Evolutionary conservation across 2,888 invertebrate species (phyloP).

Genomic region (Dicyrtomina minuta): DNA sequence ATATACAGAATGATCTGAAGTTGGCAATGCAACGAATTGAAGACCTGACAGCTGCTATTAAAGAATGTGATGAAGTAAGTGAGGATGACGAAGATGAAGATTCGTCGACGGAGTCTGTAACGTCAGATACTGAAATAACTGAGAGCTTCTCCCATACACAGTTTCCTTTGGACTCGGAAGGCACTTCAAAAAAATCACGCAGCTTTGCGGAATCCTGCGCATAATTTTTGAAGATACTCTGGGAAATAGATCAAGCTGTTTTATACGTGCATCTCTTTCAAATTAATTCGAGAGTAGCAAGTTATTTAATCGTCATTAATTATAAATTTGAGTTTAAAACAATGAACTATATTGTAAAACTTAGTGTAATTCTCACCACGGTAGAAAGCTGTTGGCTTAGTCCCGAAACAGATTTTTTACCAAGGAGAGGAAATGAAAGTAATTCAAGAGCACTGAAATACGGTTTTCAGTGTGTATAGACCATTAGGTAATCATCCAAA

Average conservation of each 20-base stretch:
- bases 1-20: constrained; percentile 66
- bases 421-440: too few relatives aligned
- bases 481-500: neutral
- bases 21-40: constrained; percentile 85
- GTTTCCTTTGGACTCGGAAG: constrained; percentile 26
- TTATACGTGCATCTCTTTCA: too few relatives aligned
- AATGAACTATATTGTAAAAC: too few relatives aligned
- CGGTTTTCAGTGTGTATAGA: neutral
- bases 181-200: constrained; percentile 5
- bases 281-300: too few relatives aligned
- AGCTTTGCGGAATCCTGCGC: constrained; percentile 15
- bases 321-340: too few relatives aligned
- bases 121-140: constrained; percentile 47
- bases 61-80: constrained; percentile 65
- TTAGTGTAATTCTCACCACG: too few relatives aligned
- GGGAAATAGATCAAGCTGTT: neutral
- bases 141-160: constrained; percentile 29
- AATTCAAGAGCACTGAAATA: too few relatives aligned
- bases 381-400: too few relatives aligned
- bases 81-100: constrained; percentile 53
- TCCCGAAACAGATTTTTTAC: too few relatives aligned
- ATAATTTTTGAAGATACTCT: neutral
- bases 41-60: constrained; percentile 88
- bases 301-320: too few relatives aligned
- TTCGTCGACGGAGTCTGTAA: constrained; percentile 51